Percentiles rank a stretch among this genome's conserved stretches.
phyloP scores from a whole-genome alignment of 2,888 invertebrate genomes.

The Globia sparganii region DNA sequence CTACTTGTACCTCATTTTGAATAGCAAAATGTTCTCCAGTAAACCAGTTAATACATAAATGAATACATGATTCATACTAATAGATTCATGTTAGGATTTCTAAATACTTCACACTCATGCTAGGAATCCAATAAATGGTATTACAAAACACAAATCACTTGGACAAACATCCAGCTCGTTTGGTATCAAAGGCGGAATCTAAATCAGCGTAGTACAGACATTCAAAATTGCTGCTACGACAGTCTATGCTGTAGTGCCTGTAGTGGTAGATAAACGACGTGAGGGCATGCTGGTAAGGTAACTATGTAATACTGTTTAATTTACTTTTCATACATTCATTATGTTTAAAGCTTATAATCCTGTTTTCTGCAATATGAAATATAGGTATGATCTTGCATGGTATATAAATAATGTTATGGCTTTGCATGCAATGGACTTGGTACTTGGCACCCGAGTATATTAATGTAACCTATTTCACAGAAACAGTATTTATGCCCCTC shows the following conservation, averaged over 20 bases:
- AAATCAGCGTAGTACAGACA: conserved; percentile 53
- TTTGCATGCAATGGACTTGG: not conserved
- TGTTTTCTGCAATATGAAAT: not conserved
- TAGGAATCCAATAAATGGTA: conserved; percentile 35
- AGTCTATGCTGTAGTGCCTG: conserved; percentile 30
- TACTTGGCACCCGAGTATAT: not conserved
- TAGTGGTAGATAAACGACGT: conserved; percentile 48
- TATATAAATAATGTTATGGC: not conserved
- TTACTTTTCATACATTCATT: conserved; percentile 23
- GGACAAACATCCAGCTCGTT: conserved; percentile 52
- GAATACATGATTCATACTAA: conserved; percentile 37
- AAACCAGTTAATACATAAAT: conserved; percentile 41
- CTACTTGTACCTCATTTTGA: conserved; percentile 26
- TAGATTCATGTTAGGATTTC: conserved; percentile 28
- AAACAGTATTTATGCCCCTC: not conserved
- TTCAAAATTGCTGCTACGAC: conserved; percentile 42
- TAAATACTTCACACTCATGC: conserved; percentile 44
- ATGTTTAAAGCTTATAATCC: conserved; percentile 9
- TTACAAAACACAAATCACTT: conserved; percentile 61
- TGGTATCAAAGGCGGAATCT: conserved; percentile 59
- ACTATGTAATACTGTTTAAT: conserved; percentile 19
- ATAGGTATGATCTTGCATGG: not conserved
- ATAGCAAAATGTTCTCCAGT: conserved; percentile 23
- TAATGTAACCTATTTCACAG: not conserved
- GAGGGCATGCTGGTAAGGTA: conserved; percentile 21